Conservation (phyloP, 2,797 vertebrate genomes). For the Manis crassicaudata region DNA sequence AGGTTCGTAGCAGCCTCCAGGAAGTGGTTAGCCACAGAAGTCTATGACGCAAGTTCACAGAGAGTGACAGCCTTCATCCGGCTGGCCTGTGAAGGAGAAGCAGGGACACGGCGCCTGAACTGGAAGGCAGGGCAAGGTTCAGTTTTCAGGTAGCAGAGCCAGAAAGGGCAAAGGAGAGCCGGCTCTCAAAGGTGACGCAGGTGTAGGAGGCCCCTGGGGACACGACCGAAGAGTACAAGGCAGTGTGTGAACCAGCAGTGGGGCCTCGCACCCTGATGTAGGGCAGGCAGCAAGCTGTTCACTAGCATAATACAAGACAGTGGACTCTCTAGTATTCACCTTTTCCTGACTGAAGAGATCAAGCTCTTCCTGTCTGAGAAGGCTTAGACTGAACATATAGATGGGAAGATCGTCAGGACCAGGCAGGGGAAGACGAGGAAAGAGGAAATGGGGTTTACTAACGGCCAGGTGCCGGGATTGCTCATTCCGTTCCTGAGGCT, state of each 20-base stretch:
- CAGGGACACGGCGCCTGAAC: not conserved
- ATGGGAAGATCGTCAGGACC: not conserved
- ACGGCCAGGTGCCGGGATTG: not conserved
- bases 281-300: not conserved
- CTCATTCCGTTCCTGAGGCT: not conserved
- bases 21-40: not conserved
- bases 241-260: no score
- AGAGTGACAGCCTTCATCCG: not conserved
- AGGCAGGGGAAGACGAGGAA: not conserved
- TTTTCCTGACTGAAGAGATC: not conserved
- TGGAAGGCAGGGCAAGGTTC: not conserved
- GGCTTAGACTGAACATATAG: not conserved
- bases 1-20: not conserved
- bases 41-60: not conserved
- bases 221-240: not conserved
- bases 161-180: not conserved
- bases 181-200: not conserved
- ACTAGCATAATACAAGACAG: not conserved
- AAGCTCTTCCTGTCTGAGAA: not conserved
- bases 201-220: not conserved
- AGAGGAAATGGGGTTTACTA: not conserved
- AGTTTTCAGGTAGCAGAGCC: not conserved
- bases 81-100: not conserved
- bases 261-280: not conserved
- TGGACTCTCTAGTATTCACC: not conserved